A percentile compares a stretch with the other conserved stretches of the same genome.
These are phyloP conservation scores for Globodera ellingtonae DNA, from an alignment of 1,140 invertebrate genomes.

Conservation along the genomic window DNA sequence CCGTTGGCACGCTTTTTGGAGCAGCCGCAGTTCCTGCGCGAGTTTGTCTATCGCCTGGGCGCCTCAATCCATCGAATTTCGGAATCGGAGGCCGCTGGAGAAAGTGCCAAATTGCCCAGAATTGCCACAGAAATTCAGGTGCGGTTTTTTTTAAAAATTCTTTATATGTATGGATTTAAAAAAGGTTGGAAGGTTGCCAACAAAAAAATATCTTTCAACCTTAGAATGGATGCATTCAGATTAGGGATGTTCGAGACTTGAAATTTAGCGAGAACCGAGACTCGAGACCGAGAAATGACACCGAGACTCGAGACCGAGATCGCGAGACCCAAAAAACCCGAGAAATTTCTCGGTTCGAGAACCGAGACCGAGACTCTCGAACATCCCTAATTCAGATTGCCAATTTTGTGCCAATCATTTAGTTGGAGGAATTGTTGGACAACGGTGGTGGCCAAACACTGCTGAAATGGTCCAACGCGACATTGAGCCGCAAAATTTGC, in stretches of 20 bases:
- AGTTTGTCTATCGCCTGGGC: constrained; percentile 36
- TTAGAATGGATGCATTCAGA: not conserved
- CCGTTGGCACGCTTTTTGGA: constrained; percentile 21
- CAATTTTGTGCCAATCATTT: not conserved
- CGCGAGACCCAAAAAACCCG: too few relatives aligned
- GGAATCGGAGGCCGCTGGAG: not conserved
- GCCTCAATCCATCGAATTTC: constrained; percentile 27
- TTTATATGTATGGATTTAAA: too few relatives aligned
- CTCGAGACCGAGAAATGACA: not conserved
- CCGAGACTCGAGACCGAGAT: too few relatives aligned
- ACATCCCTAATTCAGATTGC: not conserved
- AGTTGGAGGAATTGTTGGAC: constrained; percentile 15
- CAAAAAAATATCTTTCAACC: too few relatives aligned
- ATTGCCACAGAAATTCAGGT: constrained; percentile 1
- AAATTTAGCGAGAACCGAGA: not conserved
- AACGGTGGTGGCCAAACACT: constrained; percentile 29
- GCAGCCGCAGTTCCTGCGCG: constrained; percentile 28
- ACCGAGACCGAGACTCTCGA: too few relatives aligned
- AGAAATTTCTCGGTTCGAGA: not conserved
- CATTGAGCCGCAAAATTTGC: constrained; percentile 27
- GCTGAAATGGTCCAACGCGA: constrained; percentile 25
- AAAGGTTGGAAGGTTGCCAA: too few relatives aligned
- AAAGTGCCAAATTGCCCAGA: not conserved
- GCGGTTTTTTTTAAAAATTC: not conserved
- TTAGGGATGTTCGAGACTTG: not conserved